Conservation (phyloP, 2,797 vertebrate genomes). For the Brachymystax lenok region DNA sequence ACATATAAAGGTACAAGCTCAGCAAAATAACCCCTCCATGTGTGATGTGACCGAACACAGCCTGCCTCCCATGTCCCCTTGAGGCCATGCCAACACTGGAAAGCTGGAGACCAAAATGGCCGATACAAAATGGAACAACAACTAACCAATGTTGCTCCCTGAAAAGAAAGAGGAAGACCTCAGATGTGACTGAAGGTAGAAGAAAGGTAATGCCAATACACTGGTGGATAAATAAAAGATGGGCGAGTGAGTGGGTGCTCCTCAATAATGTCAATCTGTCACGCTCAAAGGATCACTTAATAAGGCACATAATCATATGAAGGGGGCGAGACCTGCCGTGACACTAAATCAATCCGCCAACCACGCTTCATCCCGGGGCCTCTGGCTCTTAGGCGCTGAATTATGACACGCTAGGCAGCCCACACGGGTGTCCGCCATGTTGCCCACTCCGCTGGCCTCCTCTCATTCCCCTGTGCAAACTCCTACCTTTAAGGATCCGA, state of each 20-base stretch:
- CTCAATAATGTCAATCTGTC: constrained; percentile 1
- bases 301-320: neutral
- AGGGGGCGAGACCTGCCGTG: too few species aligned
- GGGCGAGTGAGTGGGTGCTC: neutral
- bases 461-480: neutral
- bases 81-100: too few species aligned
- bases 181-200: neutral
- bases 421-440: neutral
- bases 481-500: neutral
- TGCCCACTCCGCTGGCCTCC: neutral
- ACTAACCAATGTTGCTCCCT: neutral
- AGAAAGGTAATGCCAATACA: too few species aligned
- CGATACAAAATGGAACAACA: neutral
- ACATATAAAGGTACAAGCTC: too few species aligned
- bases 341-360: constrained; percentile 9
- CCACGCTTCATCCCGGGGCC: neutral
- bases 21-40: too few species aligned
- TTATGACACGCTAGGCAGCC: too few species aligned
- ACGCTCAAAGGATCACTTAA: constrained; percentile 3
- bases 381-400: neutral
- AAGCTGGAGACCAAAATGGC: neutral
- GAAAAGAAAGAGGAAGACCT: neutral
- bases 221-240: neutral
- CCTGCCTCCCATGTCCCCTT: too few species aligned
- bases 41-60: too few species aligned